Base-by-base conservation (phyloP, 2,888 invertebrate species). In the Ornithoptera alexandrae region DNA sequence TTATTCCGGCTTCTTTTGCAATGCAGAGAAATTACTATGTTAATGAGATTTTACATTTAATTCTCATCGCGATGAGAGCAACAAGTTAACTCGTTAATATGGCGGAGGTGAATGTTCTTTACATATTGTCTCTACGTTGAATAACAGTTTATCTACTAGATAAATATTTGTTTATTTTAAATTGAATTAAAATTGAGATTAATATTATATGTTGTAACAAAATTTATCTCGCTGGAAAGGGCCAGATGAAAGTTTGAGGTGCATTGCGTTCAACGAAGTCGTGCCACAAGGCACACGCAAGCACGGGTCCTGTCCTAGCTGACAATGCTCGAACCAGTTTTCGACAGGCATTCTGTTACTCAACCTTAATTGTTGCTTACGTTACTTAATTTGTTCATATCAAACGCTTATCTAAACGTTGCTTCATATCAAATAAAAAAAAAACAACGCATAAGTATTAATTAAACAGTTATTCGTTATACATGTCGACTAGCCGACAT, bases 261-360 rank as follows among this genome's bases (percentile, higher is more conserved):
- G 17, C 70, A 20, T 15, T 56, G 63, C 36, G 3, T 17, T 59
- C 56, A 63, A 60, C 59, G 62, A 72, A 76, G 73, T 77, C 79
- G 79, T 80, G 80, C 78, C 30, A 77, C 74, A 72, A 67, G 73
- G 60, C 69, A 74, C 80, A 82, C 80, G 81, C 84, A 81, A 83
- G 77, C 74, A 74, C 75, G 70, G 75, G 78, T 78, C 73, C 77
- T 76, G 77, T 71, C 77, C 81, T 82, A 80, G 80, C 78, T 75
- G 71, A 74, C 71, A 70, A 71, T 69, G 66, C 73, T 76, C 72
- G 83, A 79, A 85, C 84, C 82, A 83, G 86, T 86, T 84, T 76
- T 77, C 75, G 76, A 77, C 76, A 82, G 82, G 79, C 78, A 81
- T 83, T 82, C 77, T 67, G 79, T 85, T 86, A 81, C 84, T 74